Percentiles rank a stretch among this genome's conserved stretches.
These are phyloP conservation scores for Sogatella furcifera DNA, from an alignment of 1,140 invertebrate genomes.

Conservation along the genomic window DNA sequence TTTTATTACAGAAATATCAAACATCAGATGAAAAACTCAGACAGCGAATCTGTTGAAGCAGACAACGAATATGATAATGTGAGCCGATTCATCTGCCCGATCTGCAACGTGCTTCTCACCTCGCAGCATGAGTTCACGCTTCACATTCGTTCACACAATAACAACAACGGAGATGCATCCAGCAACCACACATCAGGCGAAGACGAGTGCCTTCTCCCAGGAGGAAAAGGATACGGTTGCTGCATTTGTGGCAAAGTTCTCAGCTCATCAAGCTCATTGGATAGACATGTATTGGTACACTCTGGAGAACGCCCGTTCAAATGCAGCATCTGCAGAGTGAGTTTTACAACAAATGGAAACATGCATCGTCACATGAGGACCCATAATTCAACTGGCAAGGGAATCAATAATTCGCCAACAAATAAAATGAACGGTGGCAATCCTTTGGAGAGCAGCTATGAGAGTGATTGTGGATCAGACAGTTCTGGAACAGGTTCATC, in stretches of 20 bases:
- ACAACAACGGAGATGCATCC: constrained; percentile 26
- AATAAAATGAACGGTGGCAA: too few species aligned
- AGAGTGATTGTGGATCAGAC: constrained; percentile 17
- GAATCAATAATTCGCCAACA: too few species aligned
- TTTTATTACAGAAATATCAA: too few species aligned
- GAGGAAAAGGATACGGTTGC: constrained; percentile 34
- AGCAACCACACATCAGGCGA: background rate
- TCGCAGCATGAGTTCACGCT: constrained; percentile 44
- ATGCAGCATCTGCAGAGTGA: constrained; percentile 67
- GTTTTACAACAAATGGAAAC: constrained; percentile 80
- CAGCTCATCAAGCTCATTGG: constrained; percentile 65
- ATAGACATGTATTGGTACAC: constrained; percentile 61
- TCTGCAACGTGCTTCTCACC: constrained; percentile 39
- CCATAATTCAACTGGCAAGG: constrained; percentile 31
- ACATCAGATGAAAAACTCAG: too few species aligned
- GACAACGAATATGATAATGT: too few species aligned
- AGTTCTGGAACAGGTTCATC: constrained; percentile 6
- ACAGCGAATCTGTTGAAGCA: too few species aligned
- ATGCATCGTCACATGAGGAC: constrained; percentile 77
- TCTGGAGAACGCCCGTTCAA: constrained; percentile 62
- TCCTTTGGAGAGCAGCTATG: background rate
- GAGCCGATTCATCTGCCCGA: constrained; percentile 34
- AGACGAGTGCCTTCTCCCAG: constrained; percentile 2
- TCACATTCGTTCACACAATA: constrained; percentile 46
- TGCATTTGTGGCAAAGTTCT: constrained; percentile 41